These are phyloP conservation scores for Leptopilina syphax DNA, from an alignment of 2,888 invertebrate species.

Conservation along the genomic window DNA sequence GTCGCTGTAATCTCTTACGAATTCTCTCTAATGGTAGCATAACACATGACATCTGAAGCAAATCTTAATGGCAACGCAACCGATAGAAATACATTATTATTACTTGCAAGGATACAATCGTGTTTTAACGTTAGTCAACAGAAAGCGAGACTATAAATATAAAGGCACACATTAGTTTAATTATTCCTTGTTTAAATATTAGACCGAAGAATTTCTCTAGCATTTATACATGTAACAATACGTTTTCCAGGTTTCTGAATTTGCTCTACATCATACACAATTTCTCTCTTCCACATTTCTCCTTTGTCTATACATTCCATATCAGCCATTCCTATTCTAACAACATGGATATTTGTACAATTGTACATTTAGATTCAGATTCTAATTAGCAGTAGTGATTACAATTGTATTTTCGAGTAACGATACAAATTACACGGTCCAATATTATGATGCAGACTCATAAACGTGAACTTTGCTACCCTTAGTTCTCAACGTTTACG, in stretches of 20 bases:
- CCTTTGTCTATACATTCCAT: conserved; percentile 10
- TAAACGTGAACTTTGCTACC: conserved; percentile 25
- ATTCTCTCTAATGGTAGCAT: too few species aligned
- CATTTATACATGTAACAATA: neutral
- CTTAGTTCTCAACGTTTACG: conserved; percentile 17
- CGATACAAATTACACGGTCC: conserved; percentile 26
- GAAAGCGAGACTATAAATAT: too few species aligned
- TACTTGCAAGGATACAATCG: too few species aligned
- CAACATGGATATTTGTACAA: conserved; percentile 17
- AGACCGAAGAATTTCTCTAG: neutral
- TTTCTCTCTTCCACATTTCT: conserved; percentile 3
- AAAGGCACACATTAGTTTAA: too few species aligned
- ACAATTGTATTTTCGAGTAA: conserved; percentile 16
- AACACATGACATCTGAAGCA: too few species aligned
- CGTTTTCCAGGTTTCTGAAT: neutral
- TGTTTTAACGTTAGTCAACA: too few species aligned
- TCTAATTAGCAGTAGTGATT: conserved; percentile 23
- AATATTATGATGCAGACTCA: conserved; percentile 16
- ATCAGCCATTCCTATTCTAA: neutral
- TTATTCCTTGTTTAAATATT: neutral
- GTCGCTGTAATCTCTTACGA: too few species aligned
- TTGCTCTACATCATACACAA: neutral
- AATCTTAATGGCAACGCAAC: too few species aligned
- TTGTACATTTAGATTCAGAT: conserved; percentile 2
- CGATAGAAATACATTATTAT: too few species aligned